Evolutionary conservation across 2,888 invertebrate species (phyloP).

Genomic region (Sisyra nigra): DNA sequence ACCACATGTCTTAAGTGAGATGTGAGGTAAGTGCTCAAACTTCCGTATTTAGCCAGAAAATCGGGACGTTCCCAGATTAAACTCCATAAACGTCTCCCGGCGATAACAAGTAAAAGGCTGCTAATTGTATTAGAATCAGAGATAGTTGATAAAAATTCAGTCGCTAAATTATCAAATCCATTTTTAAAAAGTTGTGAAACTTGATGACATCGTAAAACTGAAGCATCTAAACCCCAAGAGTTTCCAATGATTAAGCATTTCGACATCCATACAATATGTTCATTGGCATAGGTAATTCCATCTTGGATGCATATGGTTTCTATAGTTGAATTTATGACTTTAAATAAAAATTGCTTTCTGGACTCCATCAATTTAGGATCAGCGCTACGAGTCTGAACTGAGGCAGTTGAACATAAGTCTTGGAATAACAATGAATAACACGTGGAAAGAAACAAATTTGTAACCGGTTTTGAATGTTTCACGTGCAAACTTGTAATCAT

Average conservation of each 20-base stretch:
- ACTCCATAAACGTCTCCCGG: slow-evolving; percentile 62
- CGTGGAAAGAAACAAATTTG: slow-evolving; percentile 61
- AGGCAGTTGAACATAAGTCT: slow-evolving; percentile 30
- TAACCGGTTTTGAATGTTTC: slow-evolving; percentile 54
- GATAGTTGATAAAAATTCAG: slow-evolving; percentile 45
- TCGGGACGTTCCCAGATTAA: slow-evolving; percentile 40
- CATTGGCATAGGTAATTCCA: slow-evolving; percentile 29
- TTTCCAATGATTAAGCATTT: slow-evolving; percentile 52
- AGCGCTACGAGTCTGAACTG: slow-evolving; percentile 41
- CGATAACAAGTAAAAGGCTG: slow-evolving; percentile 55
- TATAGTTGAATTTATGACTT: slow-evolving; percentile 55
- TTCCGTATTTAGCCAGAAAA: slow-evolving; percentile 51
- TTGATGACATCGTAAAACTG: slow-evolving; percentile 61
- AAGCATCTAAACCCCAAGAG: slow-evolving; percentile 61
- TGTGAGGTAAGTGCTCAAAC: slow-evolving; percentile 59
- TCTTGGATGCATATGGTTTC: slow-evolving; percentile 49
- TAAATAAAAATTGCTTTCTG: slow-evolving; percentile 56
- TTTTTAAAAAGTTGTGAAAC: slow-evolving; percentile 42
- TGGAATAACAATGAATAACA: slow-evolving; percentile 38
- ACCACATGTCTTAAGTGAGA: slow-evolving; percentile 58
- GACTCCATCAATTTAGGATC: slow-evolving; percentile 51
- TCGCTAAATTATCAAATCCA: slow-evolving; percentile 43
- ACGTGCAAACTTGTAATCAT: slow-evolving; percentile 66
- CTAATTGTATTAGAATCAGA: slow-evolving; percentile 53
- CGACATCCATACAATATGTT: slow-evolving; percentile 51